Evolutionary conservation across 2,113 vertebrate species (phyloP).

Genomic region (Heterocephalus glaber): DNA sequence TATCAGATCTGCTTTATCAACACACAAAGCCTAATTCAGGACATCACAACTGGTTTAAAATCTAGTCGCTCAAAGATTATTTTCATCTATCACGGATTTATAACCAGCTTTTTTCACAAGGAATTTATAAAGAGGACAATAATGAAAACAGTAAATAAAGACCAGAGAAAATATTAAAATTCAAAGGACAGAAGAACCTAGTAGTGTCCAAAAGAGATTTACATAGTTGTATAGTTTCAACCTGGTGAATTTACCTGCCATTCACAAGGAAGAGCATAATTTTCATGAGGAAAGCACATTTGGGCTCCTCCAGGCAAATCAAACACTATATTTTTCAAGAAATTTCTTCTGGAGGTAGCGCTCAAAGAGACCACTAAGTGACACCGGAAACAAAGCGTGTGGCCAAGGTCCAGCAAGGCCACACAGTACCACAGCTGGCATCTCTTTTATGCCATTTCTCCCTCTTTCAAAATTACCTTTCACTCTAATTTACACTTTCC

Average conservation of each 20-base stretch:
- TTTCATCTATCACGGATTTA: background rate
- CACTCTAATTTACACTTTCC: background rate
- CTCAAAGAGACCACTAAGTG: background rate
- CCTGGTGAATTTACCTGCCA: background rate
- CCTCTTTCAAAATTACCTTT: background rate
- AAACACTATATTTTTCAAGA: background rate
- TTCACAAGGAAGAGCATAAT: background rate
- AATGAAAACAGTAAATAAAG: background rate
- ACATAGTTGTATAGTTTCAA: background rate
- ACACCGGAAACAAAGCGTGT: background rate
- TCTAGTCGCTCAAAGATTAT: background rate
- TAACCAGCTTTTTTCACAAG: background rate
- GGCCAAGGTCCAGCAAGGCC: background rate
- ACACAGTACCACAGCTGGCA: no score
- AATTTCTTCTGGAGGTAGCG: background rate
- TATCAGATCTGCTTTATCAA: conserved; percentile 50
- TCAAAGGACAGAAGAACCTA: background rate
- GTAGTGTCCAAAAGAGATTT: background rate
- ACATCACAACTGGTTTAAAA: conserved; percentile 50
- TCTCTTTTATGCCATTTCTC: background rate
- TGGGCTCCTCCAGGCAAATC: background rate
- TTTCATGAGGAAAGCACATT: conserved; percentile 18
- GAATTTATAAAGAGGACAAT: background rate
- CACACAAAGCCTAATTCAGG: background rate
- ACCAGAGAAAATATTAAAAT: background rate